Percentiles rank a stretch among this genome's conserved stretches.
Conservation (phyloP, 2,113 vertebrate species). For the Forbesichthys agassizii region DNA sequence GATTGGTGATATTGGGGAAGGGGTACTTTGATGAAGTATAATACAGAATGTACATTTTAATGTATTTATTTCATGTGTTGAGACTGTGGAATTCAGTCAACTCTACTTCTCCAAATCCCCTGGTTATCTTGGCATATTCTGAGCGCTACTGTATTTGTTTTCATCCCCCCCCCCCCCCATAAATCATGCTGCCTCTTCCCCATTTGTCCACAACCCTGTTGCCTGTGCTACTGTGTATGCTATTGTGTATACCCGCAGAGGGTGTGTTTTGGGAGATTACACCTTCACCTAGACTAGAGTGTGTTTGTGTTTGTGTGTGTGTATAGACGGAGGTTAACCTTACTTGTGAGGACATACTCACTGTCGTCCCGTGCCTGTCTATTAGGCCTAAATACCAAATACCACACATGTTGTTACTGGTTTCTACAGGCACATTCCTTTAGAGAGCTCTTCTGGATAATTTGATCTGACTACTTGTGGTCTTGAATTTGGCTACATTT, state of each 20-base stretch:
- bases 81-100: too few species aligned
- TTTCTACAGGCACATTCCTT: neutral
- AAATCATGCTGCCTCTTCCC: too few species aligned
- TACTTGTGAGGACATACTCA: neutral
- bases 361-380: too few species aligned
- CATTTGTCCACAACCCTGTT: conserved; percentile 23
- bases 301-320: neutral
- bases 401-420: neutral
- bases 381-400: neutral
- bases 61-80: too few species aligned
- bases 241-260: conserved; percentile 2
- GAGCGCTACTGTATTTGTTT: too few species aligned
- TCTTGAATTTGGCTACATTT: conserved; percentile 27
- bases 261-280: conserved; percentile 14
- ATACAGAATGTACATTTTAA: too few species aligned
- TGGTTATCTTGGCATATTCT: too few species aligned
- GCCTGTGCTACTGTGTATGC: conserved; percentile 10
- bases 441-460: neutral
- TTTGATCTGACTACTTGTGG: conserved; percentile 18
- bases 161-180: too few species aligned
- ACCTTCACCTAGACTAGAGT: conserved; percentile 4
- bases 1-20: too few species aligned
- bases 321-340: neutral
- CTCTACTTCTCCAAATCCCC: too few species aligned
- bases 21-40: too few species aligned